Conservation (phyloP, 2,888 invertebrate genomes). For the Adelphocoris suturalis region DNA sequence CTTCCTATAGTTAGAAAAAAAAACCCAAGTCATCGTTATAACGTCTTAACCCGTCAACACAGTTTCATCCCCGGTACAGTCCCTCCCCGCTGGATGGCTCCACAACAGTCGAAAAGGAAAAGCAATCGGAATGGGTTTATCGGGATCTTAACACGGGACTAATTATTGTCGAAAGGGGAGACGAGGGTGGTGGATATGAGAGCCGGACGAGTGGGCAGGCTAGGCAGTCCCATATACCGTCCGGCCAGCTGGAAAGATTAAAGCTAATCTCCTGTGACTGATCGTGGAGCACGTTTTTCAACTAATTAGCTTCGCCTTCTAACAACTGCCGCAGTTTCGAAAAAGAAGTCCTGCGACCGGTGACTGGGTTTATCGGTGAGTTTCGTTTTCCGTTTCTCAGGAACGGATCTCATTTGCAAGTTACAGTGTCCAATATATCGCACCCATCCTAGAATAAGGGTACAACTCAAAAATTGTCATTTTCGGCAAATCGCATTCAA, state of each 20-base stretch:
- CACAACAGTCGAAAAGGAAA: not conserved
- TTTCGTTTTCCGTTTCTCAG: not conserved
- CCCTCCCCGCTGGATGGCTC: not conserved
- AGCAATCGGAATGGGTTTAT: constrained; percentile 47
- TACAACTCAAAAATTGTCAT: too few species aligned
- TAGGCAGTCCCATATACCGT: constrained; percentile 55
- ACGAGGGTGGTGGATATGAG: constrained; percentile 32
- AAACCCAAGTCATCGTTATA: constrained; percentile 26
- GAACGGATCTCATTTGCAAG: not conserved
- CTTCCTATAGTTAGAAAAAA: not conserved
- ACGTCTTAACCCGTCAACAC: constrained; percentile 60
- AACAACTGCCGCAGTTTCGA: constrained; percentile 55
- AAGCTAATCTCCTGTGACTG: constrained; percentile 68
- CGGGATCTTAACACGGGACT: constrained; percentile 39
- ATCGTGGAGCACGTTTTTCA: constrained; percentile 68
- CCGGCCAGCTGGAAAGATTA: constrained; percentile 70
- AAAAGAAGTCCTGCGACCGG: constrained; percentile 27
- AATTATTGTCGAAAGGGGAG: constrained; percentile 60
- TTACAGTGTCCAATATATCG: too few species aligned
- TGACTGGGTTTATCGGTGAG: not conserved
- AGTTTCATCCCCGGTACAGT: not conserved
- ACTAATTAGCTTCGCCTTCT: constrained; percentile 61
- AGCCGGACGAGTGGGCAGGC: constrained; percentile 45
- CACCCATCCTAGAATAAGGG: too few species aligned
- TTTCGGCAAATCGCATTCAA: too few species aligned